Base-by-base conservation (phyloP, 2,113 vertebrate genomes). In the Silurus glanis region DNA sequence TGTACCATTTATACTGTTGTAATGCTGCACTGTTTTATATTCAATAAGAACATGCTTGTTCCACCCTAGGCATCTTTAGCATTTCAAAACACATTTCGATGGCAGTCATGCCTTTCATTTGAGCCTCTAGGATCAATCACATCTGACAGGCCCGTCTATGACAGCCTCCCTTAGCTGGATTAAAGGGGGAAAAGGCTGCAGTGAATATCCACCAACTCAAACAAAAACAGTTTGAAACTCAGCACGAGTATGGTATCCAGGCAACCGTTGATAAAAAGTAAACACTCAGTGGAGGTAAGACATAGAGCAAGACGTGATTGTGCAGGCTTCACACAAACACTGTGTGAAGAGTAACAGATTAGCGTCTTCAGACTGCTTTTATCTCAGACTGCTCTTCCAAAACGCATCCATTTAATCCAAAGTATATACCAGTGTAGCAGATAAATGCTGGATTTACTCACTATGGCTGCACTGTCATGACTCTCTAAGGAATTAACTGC, bases 321-420 rank as follows among this genome's bases (percentile, higher is more conserved):
- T 2, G 14, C 62, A 86, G 86, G 91, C 37, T 37, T 37, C 37
- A 37, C 37, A 37, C 82, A 91, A 71, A 75, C 80, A 91, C 87
- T 90, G 91, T 93, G 90, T 94, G 91, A 90, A 88, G 56, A 81
- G 81, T 69, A 66, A 45, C 64, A 82, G 67, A 76, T 87, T 85
- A 72, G 25, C 17, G 47, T 23, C 47, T 21, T 84, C 49, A 84
- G 88, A 93, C 86, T 85, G 87, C 72, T 90, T 90, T 94, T 93
- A 93, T 94, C 92, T 92, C 59, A 84, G 84, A 1, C 37, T 79
- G 28, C 0, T 9, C n/a, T 37, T 82, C 17, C 56, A 69, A 83
- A 83, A 87, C 37, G 56, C 13, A 62, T 72, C 25, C 17, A 13
- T 59, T 49, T 28, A 37, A 21, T 87, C 66, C 23, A 53, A 45